Conservation (phyloP, 2,888 invertebrate species). For the Auanema freiburgensis region DNA sequence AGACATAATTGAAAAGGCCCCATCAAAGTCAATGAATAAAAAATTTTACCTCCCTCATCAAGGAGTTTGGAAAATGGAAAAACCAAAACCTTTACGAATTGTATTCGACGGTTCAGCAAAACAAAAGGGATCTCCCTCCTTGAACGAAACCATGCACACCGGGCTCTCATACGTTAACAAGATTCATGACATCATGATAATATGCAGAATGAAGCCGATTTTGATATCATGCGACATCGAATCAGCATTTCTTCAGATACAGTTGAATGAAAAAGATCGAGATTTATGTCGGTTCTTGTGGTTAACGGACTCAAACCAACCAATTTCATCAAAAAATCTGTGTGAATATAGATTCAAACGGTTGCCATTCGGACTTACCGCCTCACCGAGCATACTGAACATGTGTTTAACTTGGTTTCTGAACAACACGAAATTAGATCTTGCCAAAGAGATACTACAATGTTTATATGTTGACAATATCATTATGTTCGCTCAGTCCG, state of each 20-base stretch:
- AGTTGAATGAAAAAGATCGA: neutral
- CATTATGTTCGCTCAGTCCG: neutral
- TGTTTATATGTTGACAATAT: neutral
- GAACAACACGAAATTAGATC: neutral
- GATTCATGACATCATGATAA: neutral
- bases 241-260: neutral
- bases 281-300: slow-evolving; percentile 5
- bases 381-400: slow-evolving; percentile 3
- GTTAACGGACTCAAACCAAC: neutral
- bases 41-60: neutral
- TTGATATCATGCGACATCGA: neutral
- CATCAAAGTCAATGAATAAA: too few species aligned
- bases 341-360: slow-evolving; percentile 1
- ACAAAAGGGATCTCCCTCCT: neutral
- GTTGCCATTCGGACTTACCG: slow-evolving; percentile 6
- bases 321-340: neutral
- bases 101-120: slow-evolving; percentile 3
- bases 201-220: neutral
- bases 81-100: neutral
- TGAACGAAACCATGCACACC: slow-evolving; percentile 2
- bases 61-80: slow-evolving; percentile 4
- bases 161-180: slow-evolving; percentile 5
- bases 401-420: neutral
- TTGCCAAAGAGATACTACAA: neutral
- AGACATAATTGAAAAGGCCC: too few species aligned